Conservation (phyloP, 2,113 vertebrate species). For the Poeciliopsis retropinna region DNA sequence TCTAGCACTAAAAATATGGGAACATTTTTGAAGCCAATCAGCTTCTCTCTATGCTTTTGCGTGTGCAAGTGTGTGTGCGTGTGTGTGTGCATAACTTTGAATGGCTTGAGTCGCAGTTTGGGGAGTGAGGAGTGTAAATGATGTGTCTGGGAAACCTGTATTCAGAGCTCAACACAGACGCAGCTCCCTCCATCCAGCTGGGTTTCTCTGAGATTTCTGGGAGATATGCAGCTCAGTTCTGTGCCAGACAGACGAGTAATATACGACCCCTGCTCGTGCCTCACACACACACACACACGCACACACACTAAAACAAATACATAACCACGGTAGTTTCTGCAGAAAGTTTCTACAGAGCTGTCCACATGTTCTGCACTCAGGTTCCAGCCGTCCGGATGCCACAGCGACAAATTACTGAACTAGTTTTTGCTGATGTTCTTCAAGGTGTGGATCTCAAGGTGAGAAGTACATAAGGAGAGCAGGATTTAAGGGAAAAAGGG, state of each 20-base stretch:
- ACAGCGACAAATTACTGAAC: constrained; percentile 12
- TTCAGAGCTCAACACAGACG: constrained; percentile 49
- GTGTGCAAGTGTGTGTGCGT: background rate
- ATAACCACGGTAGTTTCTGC: constrained; percentile 40
- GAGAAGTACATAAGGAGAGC: constrained; percentile 45
- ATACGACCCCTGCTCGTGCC: constrained; percentile 58
- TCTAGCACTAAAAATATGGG: constrained; percentile 57
- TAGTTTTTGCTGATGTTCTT: constrained; percentile 8
- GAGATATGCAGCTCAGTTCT: constrained; percentile 68
- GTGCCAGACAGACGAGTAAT: constrained; percentile 72
- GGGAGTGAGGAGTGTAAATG: constrained; percentile 58
- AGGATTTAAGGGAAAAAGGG: constrained; percentile 33
- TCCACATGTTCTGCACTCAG: constrained; percentile 44
- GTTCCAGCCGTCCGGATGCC: constrained; percentile 23
- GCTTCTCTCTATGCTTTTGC: background rate
- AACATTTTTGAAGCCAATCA: constrained; percentile 57
- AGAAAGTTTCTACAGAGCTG: constrained; percentile 46
- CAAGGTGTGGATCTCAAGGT: constrained; percentile 14
- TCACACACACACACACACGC: constrained; percentile 33
- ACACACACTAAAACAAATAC: constrained; percentile 53
- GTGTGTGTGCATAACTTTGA: constrained; percentile 20
- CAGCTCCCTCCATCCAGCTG: constrained; percentile 67
- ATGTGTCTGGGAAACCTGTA: constrained; percentile 69
- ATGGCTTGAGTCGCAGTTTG: constrained; percentile 33
- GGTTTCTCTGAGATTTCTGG: constrained; percentile 54